A percentile compares a stretch with the other conserved stretches of the same genome.
These are phyloP conservation scores for Maccullochella peelii DNA, from an alignment of 2,113 vertebrate genomes.

Conservation along the genomic window DNA sequence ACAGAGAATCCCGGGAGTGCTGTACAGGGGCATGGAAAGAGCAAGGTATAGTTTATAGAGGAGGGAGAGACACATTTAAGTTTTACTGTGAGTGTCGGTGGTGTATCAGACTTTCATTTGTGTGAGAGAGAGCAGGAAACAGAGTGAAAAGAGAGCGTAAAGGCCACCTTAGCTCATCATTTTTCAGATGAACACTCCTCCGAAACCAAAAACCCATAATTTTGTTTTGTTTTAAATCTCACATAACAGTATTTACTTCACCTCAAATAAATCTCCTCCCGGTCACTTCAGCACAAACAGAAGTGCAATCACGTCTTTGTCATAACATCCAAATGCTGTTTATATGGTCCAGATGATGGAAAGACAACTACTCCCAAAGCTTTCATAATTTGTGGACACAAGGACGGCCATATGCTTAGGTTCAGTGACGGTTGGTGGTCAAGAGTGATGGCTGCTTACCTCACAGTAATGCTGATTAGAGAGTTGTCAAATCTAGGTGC, in stretches of 20 bases:
- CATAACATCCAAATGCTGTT: conserved; percentile 33
- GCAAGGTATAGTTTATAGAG: conserved; percentile 34
- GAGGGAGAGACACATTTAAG: conserved; percentile 24
- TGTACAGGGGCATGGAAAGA: conserved; percentile 22
- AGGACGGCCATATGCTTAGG: not conserved
- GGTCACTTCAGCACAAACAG: conserved; percentile 15
- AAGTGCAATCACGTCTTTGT: conserved; percentile 9
- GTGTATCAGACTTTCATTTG: not conserved
- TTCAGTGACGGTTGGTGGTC: conserved; percentile 22
- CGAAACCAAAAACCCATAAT: not conserved
- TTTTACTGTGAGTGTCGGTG: conserved; percentile 38
- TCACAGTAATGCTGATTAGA: conserved; percentile 21
- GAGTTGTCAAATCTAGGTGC: conserved; percentile 1
- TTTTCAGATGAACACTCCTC: not conserved
- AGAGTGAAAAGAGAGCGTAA: not conserved
- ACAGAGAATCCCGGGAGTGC: conserved; percentile 54
- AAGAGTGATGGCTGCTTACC: conserved; percentile 26
- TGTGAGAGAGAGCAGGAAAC: conserved; percentile 11
- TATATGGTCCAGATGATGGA: conserved; percentile 3
- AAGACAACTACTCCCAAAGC: not conserved
- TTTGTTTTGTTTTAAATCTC: conserved; percentile 5
- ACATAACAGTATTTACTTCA: not conserved
- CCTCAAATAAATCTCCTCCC: conserved; percentile 8
- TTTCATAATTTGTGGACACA: conserved; percentile 10
- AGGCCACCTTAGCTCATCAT: not conserved